These are phyloP conservation scores for Protonibea diacanthus DNA, from an alignment of 2,797 vertebrate species.

Conservation along the genomic window DNA sequence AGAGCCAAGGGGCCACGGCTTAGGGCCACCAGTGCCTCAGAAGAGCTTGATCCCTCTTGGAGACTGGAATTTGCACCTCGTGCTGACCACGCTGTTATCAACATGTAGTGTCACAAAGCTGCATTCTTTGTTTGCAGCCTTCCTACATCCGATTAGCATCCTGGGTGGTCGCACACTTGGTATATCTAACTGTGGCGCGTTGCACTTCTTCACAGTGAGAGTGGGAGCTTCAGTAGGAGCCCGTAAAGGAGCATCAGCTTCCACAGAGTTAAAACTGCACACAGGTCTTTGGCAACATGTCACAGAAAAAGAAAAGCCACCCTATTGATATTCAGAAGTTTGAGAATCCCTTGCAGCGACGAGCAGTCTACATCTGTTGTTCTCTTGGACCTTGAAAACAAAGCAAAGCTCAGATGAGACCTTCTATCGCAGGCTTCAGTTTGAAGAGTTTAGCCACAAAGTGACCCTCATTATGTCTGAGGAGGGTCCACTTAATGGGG, in stretches of 20 bases:
- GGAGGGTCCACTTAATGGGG: not conserved
- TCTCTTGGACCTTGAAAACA: constrained; percentile 24
- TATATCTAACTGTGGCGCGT: constrained; percentile 1
- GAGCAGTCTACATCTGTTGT: constrained; percentile 43
- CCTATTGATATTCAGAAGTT: constrained; percentile 49
- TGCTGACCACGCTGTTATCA: constrained; percentile 33
- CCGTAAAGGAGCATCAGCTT: constrained; percentile 45
- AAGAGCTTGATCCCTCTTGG: constrained; percentile 22
- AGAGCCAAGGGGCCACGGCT: constrained; percentile 29
- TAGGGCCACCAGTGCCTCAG: constrained; percentile 21
- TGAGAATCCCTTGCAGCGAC: constrained; percentile 38
- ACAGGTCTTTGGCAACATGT: constrained; percentile 38
- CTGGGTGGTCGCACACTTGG: constrained; percentile 12
- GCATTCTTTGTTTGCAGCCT: constrained; percentile 20
- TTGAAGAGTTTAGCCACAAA: not conserved
- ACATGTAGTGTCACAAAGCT: constrained; percentile 25
- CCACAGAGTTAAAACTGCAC: constrained; percentile 27
- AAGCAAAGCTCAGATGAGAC: constrained; percentile 17
- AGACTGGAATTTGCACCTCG: constrained; percentile 25
- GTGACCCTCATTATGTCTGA: not conserved
- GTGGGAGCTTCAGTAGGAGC: constrained; percentile 14
- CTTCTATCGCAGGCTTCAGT: constrained; percentile 13
- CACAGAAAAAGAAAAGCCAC: constrained; percentile 34
- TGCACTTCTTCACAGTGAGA: constrained; percentile 17
- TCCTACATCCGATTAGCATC: constrained; percentile 11